Evolutionary conservation across 2,113 vertebrate species (phyloP).

Genomic region (Heterochromis multidens): DNA sequence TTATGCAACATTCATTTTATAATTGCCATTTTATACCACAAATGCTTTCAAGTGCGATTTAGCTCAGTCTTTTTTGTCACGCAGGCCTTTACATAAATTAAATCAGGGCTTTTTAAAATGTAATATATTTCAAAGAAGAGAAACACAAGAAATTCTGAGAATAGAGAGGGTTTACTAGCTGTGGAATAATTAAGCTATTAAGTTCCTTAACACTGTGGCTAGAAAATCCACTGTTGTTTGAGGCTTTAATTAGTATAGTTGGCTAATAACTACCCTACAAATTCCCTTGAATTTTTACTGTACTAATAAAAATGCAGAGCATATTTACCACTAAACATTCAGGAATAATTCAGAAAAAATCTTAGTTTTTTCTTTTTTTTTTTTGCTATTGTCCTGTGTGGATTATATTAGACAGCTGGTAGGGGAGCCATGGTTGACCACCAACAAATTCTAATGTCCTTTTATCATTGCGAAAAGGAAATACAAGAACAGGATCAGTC

Average conservation of each 20-base stretch:
- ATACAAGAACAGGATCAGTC: not conserved
- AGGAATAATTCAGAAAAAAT: not conserved
- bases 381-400: not conserved
- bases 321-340: not conserved
- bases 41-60: not conserved
- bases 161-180: not conserved
- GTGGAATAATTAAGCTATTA: no score
- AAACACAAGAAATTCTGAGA: not conserved
- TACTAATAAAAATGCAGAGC: not conserved
- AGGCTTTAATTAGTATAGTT: not conserved
- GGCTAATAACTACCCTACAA: not conserved
- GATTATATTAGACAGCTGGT: slow-evolving; percentile 10
- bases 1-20: not conserved
- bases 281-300: not conserved
- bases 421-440: not conserved
- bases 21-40: not conserved
- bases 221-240: not conserved
- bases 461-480: not conserved
- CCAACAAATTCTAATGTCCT: not conserved
- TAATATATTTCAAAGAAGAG: not conserved
- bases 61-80: not conserved
- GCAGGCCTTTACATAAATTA: not conserved
- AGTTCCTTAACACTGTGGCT: not conserved
- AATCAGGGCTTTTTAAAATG: not conserved
- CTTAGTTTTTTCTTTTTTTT: not conserved